A percentile compares a stretch with the other conserved stretches of the same genome.
Evolutionary conservation across 2,797 vertebrate species (phyloP).

Genomic region (Darevskia nairensis): DNA sequence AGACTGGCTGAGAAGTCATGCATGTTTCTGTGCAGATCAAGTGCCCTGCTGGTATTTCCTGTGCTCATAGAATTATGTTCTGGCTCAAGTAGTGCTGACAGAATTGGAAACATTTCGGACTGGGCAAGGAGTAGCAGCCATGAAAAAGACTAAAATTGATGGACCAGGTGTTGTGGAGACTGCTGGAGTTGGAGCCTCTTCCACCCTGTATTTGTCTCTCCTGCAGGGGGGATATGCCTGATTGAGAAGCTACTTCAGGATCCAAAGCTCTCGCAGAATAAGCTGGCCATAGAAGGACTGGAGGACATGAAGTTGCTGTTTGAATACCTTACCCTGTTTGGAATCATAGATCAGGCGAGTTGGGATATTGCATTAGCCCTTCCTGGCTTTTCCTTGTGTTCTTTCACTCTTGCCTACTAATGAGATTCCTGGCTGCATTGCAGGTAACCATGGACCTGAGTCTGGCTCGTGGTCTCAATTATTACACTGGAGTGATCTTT

Average conservation of each 20-base stretch:
- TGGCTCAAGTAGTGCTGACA: no score
- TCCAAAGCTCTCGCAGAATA: slow-evolving; percentile 85
- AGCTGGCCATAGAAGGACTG: slow-evolving; percentile 87
- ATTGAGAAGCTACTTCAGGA: slow-evolving; percentile 88
- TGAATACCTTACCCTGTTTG: slow-evolving; percentile 89
- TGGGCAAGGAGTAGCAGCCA: not conserved
- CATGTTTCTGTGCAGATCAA: not conserved
- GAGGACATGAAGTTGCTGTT: slow-evolving; percentile 91
- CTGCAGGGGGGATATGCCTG: slow-evolving; percentile 86
- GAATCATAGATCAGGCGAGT: slow-evolving; percentile 88
- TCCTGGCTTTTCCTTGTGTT: not conserved
- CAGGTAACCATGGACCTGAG: slow-evolving; percentile 91
- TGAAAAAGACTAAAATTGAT: not conserved
- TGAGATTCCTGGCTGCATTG: not conserved
- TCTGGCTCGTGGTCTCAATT: slow-evolving; percentile 94
- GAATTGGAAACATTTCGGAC: not conserved
- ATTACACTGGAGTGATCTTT: slow-evolving; percentile 95
- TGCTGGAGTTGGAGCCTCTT: not conserved
- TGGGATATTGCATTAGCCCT: not conserved
- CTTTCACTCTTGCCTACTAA: fast-evolving
- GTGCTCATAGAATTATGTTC: not conserved
- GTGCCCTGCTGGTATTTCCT: not conserved
- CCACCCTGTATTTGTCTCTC: not conserved
- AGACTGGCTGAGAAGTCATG: not conserved
- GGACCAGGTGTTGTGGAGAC: not conserved